These are phyloP conservation scores for Meliscaeva auricollis DNA, from an alignment of 2,888 invertebrate genomes.

Conservation along the genomic window DNA sequence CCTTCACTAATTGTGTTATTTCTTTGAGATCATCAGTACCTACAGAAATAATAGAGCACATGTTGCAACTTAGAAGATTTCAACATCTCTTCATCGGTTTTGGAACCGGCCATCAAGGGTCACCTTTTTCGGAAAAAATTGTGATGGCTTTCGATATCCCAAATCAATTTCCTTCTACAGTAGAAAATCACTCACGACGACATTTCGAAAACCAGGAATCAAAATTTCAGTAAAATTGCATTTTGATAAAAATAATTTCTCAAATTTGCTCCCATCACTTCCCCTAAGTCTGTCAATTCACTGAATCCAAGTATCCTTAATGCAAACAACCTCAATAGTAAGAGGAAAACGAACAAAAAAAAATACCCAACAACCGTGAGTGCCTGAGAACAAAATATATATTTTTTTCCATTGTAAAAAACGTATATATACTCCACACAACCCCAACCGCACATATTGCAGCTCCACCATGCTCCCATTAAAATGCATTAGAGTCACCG, in stretches of 20 bases:
- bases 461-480: conserved; percentile 34
- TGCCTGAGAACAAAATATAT: conserved; percentile 49
- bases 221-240: too few species aligned
- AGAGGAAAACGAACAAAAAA: conserved; percentile 10
- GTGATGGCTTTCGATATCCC: too few species aligned
- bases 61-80: too few species aligned
- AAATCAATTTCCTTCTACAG: too few species aligned
- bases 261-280: conserved; percentile 27
- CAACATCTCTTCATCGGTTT: too few species aligned
- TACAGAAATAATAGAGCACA: too few species aligned
- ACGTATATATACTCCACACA: background rate
- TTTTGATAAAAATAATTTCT: background rate
- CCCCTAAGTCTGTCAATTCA: background rate
- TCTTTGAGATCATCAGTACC: too few species aligned
- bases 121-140: too few species aligned
- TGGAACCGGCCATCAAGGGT: too few species aligned
- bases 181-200: too few species aligned
- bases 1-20: too few species aligned
- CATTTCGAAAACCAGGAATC: too few species aligned
- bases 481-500: conserved; percentile 58
- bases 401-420: conserved; percentile 37
- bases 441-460: background rate
- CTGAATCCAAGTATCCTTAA: conserved; percentile 27
- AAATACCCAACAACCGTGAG: conserved; percentile 31
- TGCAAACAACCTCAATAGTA: conserved; percentile 30